Evolutionary conservation across 2,113 vertebrate genomes (phyloP).

Genomic region (Ageneiosus marmoratus): DNA sequence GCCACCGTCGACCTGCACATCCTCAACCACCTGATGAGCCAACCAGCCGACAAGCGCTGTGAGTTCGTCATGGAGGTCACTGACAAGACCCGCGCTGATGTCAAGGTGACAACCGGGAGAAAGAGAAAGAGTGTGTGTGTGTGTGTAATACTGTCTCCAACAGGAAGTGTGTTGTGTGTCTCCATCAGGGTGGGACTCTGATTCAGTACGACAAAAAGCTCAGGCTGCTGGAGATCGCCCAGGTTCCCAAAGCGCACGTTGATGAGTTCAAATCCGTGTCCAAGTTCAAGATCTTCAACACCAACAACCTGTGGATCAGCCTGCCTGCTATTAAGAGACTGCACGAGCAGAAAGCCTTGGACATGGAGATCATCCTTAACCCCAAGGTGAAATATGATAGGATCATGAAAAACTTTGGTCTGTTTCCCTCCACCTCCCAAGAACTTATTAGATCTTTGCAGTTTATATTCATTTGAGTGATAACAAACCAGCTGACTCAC

Average conservation of each 20-base stretch:
- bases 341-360: constrained; percentile 84
- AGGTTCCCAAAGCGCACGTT: constrained; percentile 93
- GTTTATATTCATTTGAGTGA: too few species aligned
- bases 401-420: not conserved
- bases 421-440: not conserved
- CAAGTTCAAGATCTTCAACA: constrained; percentile 99
- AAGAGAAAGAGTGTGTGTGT: not conserved
- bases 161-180: constrained; percentile 14
- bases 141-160: not conserved
- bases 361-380: constrained; percentile 98
- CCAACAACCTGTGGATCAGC: constrained; percentile 98
- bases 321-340: constrained; percentile 89
- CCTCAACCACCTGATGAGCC: constrained; percentile 91
- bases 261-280: constrained; percentile 98
- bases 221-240: constrained; percentile 94
- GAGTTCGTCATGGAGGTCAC: constrained; percentile 99
- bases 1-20: constrained; percentile 97
- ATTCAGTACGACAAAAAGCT: constrained; percentile 92
- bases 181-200: constrained; percentile 87
- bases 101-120: constrained; percentile 81
- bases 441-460: too few species aligned
- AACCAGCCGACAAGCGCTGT: constrained; percentile 85
- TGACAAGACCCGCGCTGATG: constrained; percentile 93
- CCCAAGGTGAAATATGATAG: constrained; percentile 80
- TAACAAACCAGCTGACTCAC: too few species aligned